A percentile compares a stretch with the other conserved stretches of the same genome.
Conservation (phyloP, 2,113 vertebrate species). For the Hydrochoerus hydrochaeris region DNA sequence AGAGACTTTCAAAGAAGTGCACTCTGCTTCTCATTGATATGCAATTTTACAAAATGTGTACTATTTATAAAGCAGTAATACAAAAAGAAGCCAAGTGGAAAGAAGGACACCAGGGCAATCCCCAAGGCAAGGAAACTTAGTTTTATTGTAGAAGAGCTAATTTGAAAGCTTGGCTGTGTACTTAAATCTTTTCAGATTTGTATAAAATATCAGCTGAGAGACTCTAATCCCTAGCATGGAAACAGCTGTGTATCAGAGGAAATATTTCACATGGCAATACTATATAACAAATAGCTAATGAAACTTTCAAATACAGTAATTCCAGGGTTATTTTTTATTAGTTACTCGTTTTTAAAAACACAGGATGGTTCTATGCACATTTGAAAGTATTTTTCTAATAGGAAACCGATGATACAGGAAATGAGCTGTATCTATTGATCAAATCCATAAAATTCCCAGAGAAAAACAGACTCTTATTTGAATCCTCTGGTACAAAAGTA, state of each 20-base stretch:
- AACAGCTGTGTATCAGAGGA: not conserved
- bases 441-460: not conserved
- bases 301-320: not conserved
- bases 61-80: conserved; percentile 53
- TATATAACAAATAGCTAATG: conserved; percentile 27
- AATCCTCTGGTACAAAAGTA: not conserved
- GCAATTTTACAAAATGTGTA: conserved; percentile 15
- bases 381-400: not conserved
- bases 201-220: conserved; percentile 63
- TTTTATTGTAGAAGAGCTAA: conserved; percentile 60
- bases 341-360: not conserved
- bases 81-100: not conserved
- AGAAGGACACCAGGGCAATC: conserved; percentile 15
- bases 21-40: conserved; percentile 58
- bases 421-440: not conserved
- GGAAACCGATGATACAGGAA: not conserved
- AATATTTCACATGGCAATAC: conserved; percentile 64
- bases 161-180: conserved; percentile 42
- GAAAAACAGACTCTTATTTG: conserved; percentile 30
- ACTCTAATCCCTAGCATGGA: conserved; percentile 42
- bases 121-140: conserved; percentile 15
- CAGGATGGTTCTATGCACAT: conserved; percentile 45
- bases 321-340: not conserved
- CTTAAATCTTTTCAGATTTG: conserved; percentile 33
- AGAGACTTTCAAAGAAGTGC: conserved; percentile 56